Evolutionary conservation across 2,797 vertebrate genomes (phyloP).

Genomic region (Nothura maculosa): DNA sequence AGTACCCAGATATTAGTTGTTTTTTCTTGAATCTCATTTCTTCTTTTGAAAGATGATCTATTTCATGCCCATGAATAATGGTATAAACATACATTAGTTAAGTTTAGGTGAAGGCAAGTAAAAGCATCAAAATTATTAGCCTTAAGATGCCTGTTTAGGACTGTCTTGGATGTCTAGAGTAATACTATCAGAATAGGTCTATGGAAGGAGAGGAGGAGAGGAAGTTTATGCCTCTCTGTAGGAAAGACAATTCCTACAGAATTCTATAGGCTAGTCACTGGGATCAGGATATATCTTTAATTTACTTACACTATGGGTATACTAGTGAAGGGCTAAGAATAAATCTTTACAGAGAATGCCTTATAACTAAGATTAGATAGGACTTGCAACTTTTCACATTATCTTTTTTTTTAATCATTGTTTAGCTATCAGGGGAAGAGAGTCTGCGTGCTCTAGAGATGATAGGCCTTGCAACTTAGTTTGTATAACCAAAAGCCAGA

Average conservation of each 20-base stretch:
- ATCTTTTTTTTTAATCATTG: neutral
- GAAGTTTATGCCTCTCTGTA: too few species aligned
- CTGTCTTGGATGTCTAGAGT: neutral
- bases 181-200: neutral
- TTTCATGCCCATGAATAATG: neutral
- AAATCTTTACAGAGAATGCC: neutral
- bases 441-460: neutral
- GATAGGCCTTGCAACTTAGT: neutral
- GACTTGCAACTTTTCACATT: neutral
- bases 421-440: neutral
- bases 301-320: neutral
- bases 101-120: neutral
- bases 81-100: accelerated
- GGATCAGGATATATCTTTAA: neutral
- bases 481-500: neutral
- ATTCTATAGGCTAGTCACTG: neutral
- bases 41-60: neutral
- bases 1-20: neutral
- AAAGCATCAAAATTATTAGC: neutral
- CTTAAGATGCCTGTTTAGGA: neutral
- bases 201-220: neutral
- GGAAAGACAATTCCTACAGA: neutral
- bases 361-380: neutral
- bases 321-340: neutral
- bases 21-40: neutral